phyloP scores from a whole-genome alignment of 2,797 vertebrate genomes.

The Alauda arvensis region DNA sequence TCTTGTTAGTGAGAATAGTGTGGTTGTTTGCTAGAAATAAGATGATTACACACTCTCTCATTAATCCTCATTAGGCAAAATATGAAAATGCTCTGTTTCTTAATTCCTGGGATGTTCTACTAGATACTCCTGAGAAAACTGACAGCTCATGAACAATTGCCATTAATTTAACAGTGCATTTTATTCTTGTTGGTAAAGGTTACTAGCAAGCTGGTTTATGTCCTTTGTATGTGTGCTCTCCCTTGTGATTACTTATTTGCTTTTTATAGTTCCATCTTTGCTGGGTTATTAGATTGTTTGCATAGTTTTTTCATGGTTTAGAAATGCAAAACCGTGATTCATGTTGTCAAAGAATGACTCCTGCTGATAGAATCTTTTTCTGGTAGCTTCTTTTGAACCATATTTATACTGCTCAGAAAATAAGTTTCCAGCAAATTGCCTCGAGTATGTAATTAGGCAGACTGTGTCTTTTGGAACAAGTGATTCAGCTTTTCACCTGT shows the following conservation, averaged over 20 bases:
- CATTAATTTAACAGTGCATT: conserved; percentile 18
- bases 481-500: background rate
- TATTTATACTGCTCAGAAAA: background rate
- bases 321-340: background rate
- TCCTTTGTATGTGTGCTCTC: background rate
- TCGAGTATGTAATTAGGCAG: background rate
- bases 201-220: background rate
- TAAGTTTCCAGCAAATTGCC: background rate
- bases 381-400: background rate
- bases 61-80: conserved; percentile 32
- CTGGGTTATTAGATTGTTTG: background rate
- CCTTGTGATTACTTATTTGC: background rate
- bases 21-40: conserved; percentile 24
- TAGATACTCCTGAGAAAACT: conserved; percentile 6
- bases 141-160: background rate
- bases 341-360: background rate
- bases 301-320: background rate
- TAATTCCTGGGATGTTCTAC: conserved; percentile 19
- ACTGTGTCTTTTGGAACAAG: background rate
- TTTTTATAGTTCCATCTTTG: background rate
- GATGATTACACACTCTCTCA: conserved; percentile 1
- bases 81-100: conserved; percentile 5
- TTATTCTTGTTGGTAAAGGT: conserved; percentile 9
- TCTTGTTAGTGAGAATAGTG: background rate
- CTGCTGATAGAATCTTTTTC: background rate